Evolutionary conservation across 2,888 invertebrate species (phyloP).

Genomic region (Lasioglossum leucozonium): DNA sequence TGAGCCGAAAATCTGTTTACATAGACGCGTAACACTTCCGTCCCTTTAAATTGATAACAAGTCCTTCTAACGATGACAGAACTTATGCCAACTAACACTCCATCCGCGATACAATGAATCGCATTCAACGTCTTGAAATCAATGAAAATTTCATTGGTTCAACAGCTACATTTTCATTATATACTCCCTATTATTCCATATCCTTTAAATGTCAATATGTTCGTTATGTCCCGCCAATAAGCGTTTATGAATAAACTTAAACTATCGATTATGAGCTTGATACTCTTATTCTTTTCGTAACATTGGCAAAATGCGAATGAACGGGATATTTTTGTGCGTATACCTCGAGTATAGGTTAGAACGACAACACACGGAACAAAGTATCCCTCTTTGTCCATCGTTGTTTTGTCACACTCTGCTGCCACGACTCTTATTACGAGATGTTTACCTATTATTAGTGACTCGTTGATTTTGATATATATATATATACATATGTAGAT

Average conservation of each 20-base stretch:
- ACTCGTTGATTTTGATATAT: neutral
- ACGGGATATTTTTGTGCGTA: neutral
- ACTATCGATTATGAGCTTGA: neutral
- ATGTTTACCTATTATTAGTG: neutral
- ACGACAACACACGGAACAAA: neutral
- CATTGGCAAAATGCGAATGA: neutral
- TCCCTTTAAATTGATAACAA: slow-evolving; percentile 43
- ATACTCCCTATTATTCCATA: neutral
- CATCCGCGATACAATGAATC: neutral
- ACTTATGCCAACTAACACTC: slow-evolving; percentile 1
- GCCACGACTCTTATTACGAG: neutral
- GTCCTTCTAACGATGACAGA: slow-evolving; percentile 39
- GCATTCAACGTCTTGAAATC: neutral
- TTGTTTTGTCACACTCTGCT: neutral
- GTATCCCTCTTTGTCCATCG: neutral
- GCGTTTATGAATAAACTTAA: neutral
- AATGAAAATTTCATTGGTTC: slow-evolving; percentile 6
- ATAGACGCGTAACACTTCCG: slow-evolving; percentile 43
- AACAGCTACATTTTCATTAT: neutral
- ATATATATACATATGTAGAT: neutral
- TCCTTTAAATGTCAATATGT: neutral
- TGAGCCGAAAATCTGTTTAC: slow-evolving; percentile 62
- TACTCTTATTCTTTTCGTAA: neutral
- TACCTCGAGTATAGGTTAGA: slow-evolving; percentile 31
- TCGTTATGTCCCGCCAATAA: neutral